Percentiles rank a stretch among this genome's conserved stretches.
These are phyloP conservation scores for Toxotes jaculatrix DNA, from an alignment of 2,113 vertebrate genomes.

Conservation along the genomic window DNA sequence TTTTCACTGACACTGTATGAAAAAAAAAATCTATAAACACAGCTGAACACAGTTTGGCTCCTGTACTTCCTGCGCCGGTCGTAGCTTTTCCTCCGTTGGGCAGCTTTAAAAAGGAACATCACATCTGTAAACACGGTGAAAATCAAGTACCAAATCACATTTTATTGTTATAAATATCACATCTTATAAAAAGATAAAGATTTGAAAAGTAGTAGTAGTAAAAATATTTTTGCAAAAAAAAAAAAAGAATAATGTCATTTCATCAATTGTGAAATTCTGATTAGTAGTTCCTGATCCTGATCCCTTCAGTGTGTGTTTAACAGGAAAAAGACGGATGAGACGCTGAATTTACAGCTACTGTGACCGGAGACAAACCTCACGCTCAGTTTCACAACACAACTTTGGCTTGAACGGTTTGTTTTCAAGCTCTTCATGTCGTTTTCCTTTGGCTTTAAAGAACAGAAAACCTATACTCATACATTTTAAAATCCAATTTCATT, in stretches of 20 bases:
- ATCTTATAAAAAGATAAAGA: constrained; percentile 78
- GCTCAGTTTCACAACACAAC: constrained; percentile 31
- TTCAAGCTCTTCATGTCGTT: constrained; percentile 27
- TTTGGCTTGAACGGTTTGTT: constrained; percentile 22
- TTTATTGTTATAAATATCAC: constrained; percentile 31
- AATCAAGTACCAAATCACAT: constrained; percentile 38
- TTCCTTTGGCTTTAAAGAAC: constrained; percentile 50
- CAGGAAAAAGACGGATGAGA: not conserved
- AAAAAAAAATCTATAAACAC: constrained; percentile 35
- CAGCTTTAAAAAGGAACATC: too few species aligned
- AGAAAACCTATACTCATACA: constrained; percentile 28
- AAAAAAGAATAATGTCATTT: constrained; percentile 11
- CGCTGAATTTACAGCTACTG: not conserved
- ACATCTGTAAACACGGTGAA: too few species aligned
- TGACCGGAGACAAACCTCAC: not conserved
- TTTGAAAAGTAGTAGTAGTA: constrained; percentile 56
- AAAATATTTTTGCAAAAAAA: constrained; percentile 59
- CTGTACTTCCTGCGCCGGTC: constrained; percentile 22
- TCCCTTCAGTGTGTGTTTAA: not conserved
- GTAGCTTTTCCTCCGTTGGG: not conserved
- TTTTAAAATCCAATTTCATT: constrained; percentile 44
- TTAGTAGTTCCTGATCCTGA: constrained; percentile 54
- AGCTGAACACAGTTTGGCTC: constrained; percentile 35
- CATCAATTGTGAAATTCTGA: constrained; percentile 56
- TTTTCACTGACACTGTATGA: constrained; percentile 22